phyloP scores from a whole-genome alignment of 2,888 invertebrate species.

The Penaeus monodon region DNA sequence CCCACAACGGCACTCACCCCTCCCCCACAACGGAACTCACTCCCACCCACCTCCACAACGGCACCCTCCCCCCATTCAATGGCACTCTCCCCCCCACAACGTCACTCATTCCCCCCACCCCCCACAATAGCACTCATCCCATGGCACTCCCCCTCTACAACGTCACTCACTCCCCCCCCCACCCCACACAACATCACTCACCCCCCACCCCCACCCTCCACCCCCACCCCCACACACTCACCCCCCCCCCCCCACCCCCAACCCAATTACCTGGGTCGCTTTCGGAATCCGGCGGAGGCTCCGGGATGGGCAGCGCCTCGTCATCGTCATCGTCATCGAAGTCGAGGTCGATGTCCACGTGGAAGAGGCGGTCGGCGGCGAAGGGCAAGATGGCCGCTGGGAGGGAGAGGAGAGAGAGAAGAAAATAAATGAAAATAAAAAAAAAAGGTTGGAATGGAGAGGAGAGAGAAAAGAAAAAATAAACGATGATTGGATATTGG shows the following conservation, averaged over 20 bases:
- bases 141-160: too few species aligned
- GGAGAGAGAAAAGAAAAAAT: background rate
- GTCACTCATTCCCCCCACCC: too few species aligned
- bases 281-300: slow-evolving; percentile 55
- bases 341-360: slow-evolving; percentile 46
- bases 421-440: background rate
- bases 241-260: background rate
- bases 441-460: background rate
- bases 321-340: slow-evolving; percentile 36
- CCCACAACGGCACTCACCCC: too few species aligned
- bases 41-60: too few species aligned
- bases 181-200: too few species aligned
- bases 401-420: background rate
- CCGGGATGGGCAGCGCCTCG: slow-evolving; percentile 42
- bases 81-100: background rate
- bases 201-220: too few species aligned
- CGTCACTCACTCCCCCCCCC: too few species aligned
- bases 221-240: too few species aligned
- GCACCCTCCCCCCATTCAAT: background rate
- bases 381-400: slow-evolving; percentile 27
- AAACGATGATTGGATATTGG: background rate
- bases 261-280: slow-evolving; percentile 30
- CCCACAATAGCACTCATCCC: too few species aligned
- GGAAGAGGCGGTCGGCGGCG: slow-evolving; percentile 31
- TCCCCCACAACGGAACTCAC: too few species aligned